These are phyloP conservation scores for Cnemophilus loriae DNA, from an alignment of 2,113 vertebrate species.

Conservation along the genomic window DNA sequence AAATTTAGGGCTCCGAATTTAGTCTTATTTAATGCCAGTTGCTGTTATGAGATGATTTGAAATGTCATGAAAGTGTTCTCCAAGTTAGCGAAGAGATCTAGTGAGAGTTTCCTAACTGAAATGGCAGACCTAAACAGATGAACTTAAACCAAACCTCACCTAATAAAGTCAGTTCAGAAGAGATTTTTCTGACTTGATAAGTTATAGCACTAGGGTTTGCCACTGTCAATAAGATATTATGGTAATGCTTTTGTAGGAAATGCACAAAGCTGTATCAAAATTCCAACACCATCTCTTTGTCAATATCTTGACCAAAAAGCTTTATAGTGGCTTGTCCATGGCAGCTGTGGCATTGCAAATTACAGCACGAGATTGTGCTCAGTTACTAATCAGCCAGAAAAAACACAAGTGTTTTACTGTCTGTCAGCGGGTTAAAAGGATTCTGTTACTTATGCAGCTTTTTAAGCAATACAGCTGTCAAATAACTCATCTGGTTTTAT, in stretches of 20 bases:
- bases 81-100: neutral
- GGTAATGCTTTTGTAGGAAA: neutral
- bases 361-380: neutral
- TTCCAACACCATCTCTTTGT: neutral
- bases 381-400: neutral
- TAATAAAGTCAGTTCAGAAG: neutral
- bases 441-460: constrained; percentile 1
- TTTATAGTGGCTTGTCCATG: neutral
- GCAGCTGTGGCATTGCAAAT: neutral
- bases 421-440: neutral
- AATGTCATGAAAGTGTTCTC: neutral
- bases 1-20: neutral
- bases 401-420: neutral
- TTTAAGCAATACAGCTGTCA: neutral
- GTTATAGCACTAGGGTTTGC: neutral
- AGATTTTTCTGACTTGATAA: neutral
- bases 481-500: neutral
- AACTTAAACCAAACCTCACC: neutral
- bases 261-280: neutral
- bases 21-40: neutral
- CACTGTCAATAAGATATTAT: neutral
- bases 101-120: neutral
- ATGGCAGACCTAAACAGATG: neutral
- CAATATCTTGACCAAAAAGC: neutral
- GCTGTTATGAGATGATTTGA: neutral